Percentiles rank a stretch among this genome's conserved stretches.
These are phyloP conservation scores for Steinernema scapterisci DNA, from an alignment of 2,888 invertebrate species.

Conservation along the genomic window DNA sequence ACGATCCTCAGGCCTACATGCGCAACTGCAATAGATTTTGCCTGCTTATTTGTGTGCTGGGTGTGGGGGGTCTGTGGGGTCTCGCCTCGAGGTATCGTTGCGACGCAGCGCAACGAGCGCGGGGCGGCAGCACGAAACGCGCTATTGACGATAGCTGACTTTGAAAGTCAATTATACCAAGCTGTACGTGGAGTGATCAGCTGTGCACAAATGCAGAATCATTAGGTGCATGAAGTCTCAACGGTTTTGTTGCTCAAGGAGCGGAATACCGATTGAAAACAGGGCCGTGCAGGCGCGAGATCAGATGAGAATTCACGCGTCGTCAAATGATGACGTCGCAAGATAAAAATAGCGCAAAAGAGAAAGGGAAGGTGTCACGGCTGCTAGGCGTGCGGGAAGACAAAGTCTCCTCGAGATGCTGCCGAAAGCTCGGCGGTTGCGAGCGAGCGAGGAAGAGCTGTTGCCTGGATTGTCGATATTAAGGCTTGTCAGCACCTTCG, in stretches of 20 bases:
- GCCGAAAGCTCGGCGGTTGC: neutral
- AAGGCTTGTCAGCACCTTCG: neutral
- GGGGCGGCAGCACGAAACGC: neutral
- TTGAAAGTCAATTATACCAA: neutral
- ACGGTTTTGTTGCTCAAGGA: too few relatives aligned
- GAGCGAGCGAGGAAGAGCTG: neutral
- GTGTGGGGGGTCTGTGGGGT: too few relatives aligned
- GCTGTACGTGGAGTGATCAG: too few relatives aligned
- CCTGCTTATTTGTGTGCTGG: slow-evolving; percentile 17
- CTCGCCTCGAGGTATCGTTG: slow-evolving; percentile 11
- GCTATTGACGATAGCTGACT: slow-evolving; percentile 10
- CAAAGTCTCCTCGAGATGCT: neutral
- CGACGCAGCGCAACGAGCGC: neutral
- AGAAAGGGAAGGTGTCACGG: slow-evolving; percentile 21
- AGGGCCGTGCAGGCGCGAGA: slow-evolving; percentile 1
- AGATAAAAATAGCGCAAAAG: slow-evolving; percentile 22
- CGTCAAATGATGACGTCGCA: slow-evolving; percentile 1
- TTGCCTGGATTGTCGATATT: neutral
- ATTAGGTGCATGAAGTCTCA: too few relatives aligned
- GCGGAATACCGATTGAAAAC: too few relatives aligned
- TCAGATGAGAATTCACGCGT: neutral
- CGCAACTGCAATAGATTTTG: slow-evolving; percentile 9
- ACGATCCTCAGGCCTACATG: neutral
- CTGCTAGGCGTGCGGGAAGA: neutral
- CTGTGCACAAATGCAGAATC: too few relatives aligned